Conservation (phyloP, 2,797 vertebrate species). For the Danionella dracula region DNA sequence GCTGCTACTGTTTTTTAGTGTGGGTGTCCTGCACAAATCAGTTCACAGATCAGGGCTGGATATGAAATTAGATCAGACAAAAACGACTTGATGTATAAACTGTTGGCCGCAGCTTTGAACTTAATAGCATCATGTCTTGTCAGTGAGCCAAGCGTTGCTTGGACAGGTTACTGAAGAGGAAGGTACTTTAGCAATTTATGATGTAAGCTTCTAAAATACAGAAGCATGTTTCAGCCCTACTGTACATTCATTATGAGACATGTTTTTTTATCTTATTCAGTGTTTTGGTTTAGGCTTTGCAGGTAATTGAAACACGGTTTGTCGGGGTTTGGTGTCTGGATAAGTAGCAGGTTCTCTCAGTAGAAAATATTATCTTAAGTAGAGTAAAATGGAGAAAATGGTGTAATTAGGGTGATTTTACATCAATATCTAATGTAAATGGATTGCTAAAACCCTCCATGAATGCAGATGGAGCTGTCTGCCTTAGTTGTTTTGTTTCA, state of each 20-base stretch:
- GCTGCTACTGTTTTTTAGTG: neutral
- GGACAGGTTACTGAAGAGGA: neutral
- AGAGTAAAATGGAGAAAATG: too few relatives aligned
- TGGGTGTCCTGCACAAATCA: neutral
- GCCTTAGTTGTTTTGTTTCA: neutral
- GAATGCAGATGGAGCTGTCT: neutral
- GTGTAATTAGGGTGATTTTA: too few relatives aligned
- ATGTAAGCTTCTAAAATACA: neutral
- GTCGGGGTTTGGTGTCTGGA: too few relatives aligned
- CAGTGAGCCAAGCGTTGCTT: neutral
- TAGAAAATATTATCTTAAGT: too few relatives aligned
- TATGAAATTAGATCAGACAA: neutral
- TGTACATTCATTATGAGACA: neutral
- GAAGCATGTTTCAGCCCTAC: neutral
- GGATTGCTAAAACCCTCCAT: neutral
- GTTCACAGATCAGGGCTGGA: neutral
- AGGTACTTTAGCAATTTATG: neutral
- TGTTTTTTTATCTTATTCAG: neutral
- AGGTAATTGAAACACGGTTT: constrained; percentile 3
- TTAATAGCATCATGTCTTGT: neutral
- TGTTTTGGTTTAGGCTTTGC: neutral
- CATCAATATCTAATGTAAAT: too few relatives aligned
- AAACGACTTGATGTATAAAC: neutral
- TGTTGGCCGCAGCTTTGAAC: neutral
- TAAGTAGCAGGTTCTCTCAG: neutral